Conservation (phyloP, 2,797 vertebrate genomes). For the Falco berigora region DNA sequence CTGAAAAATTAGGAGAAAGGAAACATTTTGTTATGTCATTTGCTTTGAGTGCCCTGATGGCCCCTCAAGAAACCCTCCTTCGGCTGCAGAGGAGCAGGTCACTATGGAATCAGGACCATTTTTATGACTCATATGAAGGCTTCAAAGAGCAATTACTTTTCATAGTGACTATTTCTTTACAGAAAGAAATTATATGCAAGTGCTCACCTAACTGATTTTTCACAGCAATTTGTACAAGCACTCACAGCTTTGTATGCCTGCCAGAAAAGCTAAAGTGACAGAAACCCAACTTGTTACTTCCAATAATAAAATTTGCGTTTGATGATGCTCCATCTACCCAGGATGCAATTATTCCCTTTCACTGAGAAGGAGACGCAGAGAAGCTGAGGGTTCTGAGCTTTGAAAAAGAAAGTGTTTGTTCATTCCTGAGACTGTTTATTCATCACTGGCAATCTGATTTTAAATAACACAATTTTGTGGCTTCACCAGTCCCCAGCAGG, state of each 20-base stretch:
- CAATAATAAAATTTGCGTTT: background rate
- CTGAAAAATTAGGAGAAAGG: conserved; percentile 57
- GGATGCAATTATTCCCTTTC: background rate
- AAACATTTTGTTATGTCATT: background rate
- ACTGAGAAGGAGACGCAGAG: background rate
- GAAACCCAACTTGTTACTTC: background rate
- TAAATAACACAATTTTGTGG: conserved; percentile 1
- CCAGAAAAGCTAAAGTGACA: background rate
- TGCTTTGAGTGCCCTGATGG: background rate
- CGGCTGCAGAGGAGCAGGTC: background rate
- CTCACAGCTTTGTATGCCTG: background rate
- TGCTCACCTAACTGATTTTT: background rate
- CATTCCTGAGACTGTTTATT: conserved; percentile 16
- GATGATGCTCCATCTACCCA: background rate
- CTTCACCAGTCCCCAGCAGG: background rate
- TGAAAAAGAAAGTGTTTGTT: background rate
- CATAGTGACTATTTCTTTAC: background rate
- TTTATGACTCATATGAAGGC: background rate
- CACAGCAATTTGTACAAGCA: background rate
- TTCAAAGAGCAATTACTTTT: background rate
- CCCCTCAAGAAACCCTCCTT: background rate
- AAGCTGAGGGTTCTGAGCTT: background rate
- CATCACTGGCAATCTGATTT: conserved; percentile 23
- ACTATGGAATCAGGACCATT: background rate
- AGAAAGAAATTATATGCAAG: background rate